Evolutionary conservation across 2,113 vertebrate species (phyloP).

Genomic region (Strix aluco): DNA sequence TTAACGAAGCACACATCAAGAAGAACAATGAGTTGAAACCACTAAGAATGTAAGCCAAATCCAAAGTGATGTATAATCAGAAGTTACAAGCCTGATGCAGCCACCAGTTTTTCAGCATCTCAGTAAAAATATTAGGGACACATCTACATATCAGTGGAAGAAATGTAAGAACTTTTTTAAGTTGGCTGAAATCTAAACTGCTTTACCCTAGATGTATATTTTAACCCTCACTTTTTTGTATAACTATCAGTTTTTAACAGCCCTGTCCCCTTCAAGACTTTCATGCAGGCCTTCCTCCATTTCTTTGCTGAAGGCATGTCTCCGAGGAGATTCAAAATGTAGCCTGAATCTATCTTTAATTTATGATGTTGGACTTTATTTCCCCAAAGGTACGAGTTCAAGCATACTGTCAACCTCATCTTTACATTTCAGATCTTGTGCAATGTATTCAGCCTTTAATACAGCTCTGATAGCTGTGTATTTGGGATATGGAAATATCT

Average conservation of each 20-base stretch:
- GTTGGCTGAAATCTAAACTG: background rate
- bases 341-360: slow-evolving; percentile 26
- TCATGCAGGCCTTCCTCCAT: background rate
- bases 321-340: background rate
- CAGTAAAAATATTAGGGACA: background rate
- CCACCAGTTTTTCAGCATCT: background rate
- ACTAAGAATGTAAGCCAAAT: background rate
- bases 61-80: background rate
- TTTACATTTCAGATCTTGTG: slow-evolving; percentile 10
- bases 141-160: background rate
- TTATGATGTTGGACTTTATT: slow-evolving; percentile 27
- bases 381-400: background rate
- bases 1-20: accelerated
- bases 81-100: background rate
- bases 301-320: background rate
- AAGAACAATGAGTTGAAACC: background rate
- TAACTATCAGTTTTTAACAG: background rate
- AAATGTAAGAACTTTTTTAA: background rate
- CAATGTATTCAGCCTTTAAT: slow-evolving; percentile 3
- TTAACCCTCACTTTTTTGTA: background rate
- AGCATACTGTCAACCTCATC: background rate
- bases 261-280: background rate
- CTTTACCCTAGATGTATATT: background rate
- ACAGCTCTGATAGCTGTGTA: background rate
- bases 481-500: slow-evolving; percentile 23